These are phyloP conservation scores for Galaxias olidus DNA, from an alignment of 2,797 vertebrate species.

Conservation along the genomic window DNA sequence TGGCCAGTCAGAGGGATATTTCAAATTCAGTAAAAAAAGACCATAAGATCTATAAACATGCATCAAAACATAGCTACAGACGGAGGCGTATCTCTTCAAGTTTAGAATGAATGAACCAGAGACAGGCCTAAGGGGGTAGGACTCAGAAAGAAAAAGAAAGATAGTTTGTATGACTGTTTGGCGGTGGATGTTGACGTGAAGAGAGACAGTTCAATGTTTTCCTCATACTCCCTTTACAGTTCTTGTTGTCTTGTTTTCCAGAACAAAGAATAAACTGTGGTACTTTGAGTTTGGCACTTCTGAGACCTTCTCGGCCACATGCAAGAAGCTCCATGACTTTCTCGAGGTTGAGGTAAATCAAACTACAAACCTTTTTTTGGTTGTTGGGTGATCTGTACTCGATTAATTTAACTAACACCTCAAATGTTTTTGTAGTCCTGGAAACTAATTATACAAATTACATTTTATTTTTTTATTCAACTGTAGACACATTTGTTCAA, in stretches of 20 bases:
- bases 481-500: too few species aligned
- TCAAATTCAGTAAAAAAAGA: too few species aligned
- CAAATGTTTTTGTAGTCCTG: too few species aligned
- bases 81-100: background rate
- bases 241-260: conserved; percentile 68
- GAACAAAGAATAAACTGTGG: conserved; percentile 98
- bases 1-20: too few species aligned
- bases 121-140: conserved; percentile 14
- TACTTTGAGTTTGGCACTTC: conserved; percentile 96
- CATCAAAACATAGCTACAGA: conserved; percentile 30
- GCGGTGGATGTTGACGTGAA: conserved; percentile 54
- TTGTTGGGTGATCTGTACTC: too few species aligned
- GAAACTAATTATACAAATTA: too few species aligned
- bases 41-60: background rate
- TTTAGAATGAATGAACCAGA: conserved; percentile 9
- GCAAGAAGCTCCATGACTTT: conserved; percentile 88
- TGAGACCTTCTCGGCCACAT: conserved; percentile 92
- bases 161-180: conserved; percentile 15
- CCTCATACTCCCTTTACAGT: conserved; percentile 50
- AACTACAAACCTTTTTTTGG: conserved; percentile 99
- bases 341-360: conserved; percentile 94
- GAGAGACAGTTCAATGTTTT: conserved; percentile 40
- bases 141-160: conserved; percentile 13
- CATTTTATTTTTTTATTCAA: too few species aligned
- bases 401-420: too few species aligned